Evolutionary conservation across 2,888 invertebrate species (phyloP).

Genomic region (Tromatobia lineatoria): DNA sequence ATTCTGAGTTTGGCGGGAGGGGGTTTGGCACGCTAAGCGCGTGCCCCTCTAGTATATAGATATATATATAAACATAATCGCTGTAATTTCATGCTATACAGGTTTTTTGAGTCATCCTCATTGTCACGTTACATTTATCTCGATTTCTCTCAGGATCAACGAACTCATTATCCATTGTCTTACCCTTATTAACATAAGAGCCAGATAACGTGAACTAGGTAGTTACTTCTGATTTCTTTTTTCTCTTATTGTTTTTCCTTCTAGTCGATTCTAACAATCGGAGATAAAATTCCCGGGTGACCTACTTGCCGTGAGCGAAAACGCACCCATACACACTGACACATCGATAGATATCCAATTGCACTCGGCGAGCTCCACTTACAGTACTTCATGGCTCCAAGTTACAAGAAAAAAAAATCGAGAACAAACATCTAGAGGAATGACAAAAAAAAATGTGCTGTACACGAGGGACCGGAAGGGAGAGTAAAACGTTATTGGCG

Average conservation of each 20-base stretch:
- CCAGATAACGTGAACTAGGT: background rate
- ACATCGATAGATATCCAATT: constrained; percentile 56
- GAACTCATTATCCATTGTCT: constrained; percentile 21
- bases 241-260: constrained; percentile 10
- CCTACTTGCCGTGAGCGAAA: constrained; percentile 35
- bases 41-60: no score
- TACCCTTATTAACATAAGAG: constrained; percentile 9
- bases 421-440: background rate
- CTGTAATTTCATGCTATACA: background rate
- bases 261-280: constrained; percentile 34
- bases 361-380: constrained; percentile 42
- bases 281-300: constrained; percentile 42
- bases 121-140: constrained; percentile 28
- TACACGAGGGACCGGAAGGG: background rate
- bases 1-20: no score
- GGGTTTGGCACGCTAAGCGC: no score
- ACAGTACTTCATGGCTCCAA: constrained; percentile 17
- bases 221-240: constrained; percentile 8
- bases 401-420: constrained; percentile 25
- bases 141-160: constrained; percentile 3
- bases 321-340: constrained; percentile 20
- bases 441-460: background rate
- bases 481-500: constrained; percentile 28
- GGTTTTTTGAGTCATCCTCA: constrained; percentile 1
- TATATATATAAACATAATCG: no score